Conservation (phyloP, 2,797 vertebrate species). For the Pogonophryne albipinna region DNA sequence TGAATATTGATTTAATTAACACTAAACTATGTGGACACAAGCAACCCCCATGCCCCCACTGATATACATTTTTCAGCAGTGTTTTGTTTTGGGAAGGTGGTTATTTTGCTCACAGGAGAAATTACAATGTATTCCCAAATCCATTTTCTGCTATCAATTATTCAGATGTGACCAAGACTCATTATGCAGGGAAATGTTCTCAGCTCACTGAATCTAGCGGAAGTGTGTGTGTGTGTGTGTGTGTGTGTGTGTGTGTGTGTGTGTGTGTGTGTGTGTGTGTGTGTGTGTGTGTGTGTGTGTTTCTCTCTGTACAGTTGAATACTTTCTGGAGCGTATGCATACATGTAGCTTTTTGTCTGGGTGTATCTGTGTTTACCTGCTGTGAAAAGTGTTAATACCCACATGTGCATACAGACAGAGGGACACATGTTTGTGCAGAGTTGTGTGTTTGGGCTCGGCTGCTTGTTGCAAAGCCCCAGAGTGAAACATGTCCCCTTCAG, state of each 20-base stretch:
- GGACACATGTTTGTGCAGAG: slow-evolving; percentile 7
- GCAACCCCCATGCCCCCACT: not conserved
- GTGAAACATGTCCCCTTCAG: slow-evolving; percentile 20
- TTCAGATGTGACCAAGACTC: slow-evolving; percentile 73
- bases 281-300: not conserved
- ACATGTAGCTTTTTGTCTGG: slow-evolving; percentile 2
- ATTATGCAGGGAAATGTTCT: slow-evolving; percentile 70
- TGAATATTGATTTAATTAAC: slow-evolving; percentile 71
- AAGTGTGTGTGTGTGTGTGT: not conserved
- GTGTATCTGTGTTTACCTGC: slow-evolving; percentile 14
- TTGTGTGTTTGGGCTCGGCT: not conserved
- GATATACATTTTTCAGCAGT: slow-evolving; percentile 58
- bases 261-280: too few relatives aligned
- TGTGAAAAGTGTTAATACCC: not conserved
- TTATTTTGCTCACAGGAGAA: slow-evolving; percentile 74
- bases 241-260: too few relatives aligned
- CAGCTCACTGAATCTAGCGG: slow-evolving; percentile 39
- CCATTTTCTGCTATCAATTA: slow-evolving; percentile 77
- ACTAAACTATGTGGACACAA: slow-evolving; percentile 45
- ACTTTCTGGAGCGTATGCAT: not conserved
- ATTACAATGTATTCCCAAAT: slow-evolving; percentile 75
- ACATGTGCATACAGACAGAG: slow-evolving; percentile 1
- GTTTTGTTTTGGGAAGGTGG: slow-evolving; percentile 70
- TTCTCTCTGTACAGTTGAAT: slow-evolving; percentile 23
- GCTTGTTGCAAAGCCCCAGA: not conserved